Evolutionary conservation across 2,888 invertebrate species (phyloP), one percentile per base, ranked within the genome.

Genomic region (Andricus curvator): DNA sequence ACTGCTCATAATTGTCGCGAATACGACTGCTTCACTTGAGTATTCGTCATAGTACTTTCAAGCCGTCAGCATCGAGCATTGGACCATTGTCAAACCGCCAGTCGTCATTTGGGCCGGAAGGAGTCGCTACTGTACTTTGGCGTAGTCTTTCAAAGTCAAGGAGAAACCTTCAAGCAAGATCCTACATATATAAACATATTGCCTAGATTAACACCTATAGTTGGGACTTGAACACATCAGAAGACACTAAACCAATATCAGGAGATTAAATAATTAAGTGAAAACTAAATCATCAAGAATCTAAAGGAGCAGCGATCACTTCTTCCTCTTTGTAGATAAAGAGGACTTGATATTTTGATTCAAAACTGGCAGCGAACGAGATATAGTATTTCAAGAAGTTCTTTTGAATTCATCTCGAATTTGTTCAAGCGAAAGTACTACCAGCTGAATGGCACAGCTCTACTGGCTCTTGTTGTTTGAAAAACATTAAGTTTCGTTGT

Each of bases 381-480:
- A 41, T 68, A 22, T 41, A 68, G 22, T 13, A 68, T 41, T 68
- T 68, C 41, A 4, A 68, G n/a, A 70, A 70, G 4, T 11, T 22
- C 25, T 44, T 17, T 68, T 17, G 13, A 41, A 44, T 44, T 68
- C 8, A 2, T 25, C 44, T 25, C 29, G 13, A 60, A 11, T 22
- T n/a, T 60, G 11, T 22, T 41, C 41, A 29, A 48, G 9, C 8
- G 48, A 68, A 68, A 44, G 22, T 41, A 44, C 6, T 51, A 74
- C 33, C 56, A 56, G 51, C 56, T 85, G 86, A 86, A 91, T 91
- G 91, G 90, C 91, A 85, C 88, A 87, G 60, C 85, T 90, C 81
- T 90, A 90, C 78, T 89, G 91, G 89, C 85, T 91, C 66, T 79
- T 91, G 77, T 87, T 91, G 80, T 91, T 90, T 60, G 91, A 91